Base-by-base conservation (phyloP, 2,797 vertebrate species). In the Gobio occitaniae region DNA sequence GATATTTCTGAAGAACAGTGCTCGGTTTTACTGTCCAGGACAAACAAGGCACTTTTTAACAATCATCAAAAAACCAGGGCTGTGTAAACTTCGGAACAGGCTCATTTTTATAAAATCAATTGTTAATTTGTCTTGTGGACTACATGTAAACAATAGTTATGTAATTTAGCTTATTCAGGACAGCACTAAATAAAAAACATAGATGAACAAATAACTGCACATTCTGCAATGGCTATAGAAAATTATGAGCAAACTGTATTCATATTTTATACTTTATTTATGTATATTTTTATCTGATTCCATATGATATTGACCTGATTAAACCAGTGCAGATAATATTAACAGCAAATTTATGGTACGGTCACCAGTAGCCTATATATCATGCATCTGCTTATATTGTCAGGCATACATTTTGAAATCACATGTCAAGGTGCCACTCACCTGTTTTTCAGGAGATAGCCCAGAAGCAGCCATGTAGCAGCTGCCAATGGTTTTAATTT, bases 381-480 rank as follows among this genome's bases (percentile, higher is more conserved):
- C 13, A 9, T 71, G 21, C 36, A 56, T 59, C n/a, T 59, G 36
- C 47, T 41, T 56, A 41, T 63, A 17, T 66, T 66, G 3, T 12
- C 61, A 66, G 78, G 15, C 38, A 66, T 19, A 54, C 12, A 25
- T 75, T 13, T 36, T 66, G 6, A 65, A 48, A n/a, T 65, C 16
- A 12, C 25, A 75, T 78, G 47, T 47, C 6, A 90, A 84, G 86
- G 68, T 91, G 16, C 94, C 95, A 59, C 93, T 94, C 85, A 84
- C 87, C 90, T 96, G 96, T 0, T 95, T 94, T 0, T 85, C 83
- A 47, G 95, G 88, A 82, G 96, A 96, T 59, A 97, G 93, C 11
- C 96, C 96, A 0, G 96, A 96, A 0, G 96, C 96, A 0, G 96
- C 96, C 96, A 97, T 97, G 92, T 97, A 97, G 0, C 96, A 97